phyloP scores from a whole-genome alignment of 2,888 invertebrate species.

The Dryadula phaetusa region DNA sequence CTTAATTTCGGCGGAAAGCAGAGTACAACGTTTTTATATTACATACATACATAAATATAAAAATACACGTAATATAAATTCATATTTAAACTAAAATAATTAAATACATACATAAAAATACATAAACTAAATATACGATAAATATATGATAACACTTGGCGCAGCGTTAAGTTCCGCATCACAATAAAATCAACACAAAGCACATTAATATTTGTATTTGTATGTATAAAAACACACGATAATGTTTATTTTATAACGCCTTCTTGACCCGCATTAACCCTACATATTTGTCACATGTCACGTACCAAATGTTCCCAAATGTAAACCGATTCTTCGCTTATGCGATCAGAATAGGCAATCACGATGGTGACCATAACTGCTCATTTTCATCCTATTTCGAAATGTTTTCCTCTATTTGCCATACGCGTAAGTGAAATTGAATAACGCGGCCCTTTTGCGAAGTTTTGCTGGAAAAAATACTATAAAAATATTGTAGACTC shows the following conservation, averaged over 20 bases:
- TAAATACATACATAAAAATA: too few relatives aligned
- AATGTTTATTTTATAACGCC: conserved; percentile 24
- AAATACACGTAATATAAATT: too few relatives aligned
- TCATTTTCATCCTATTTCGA: conserved; percentile 31
- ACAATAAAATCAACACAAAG: too few relatives aligned
- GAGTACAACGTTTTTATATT: too few relatives aligned
- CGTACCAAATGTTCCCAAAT: conserved; percentile 45
- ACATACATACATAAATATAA: too few relatives aligned
- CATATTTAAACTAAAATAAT: too few relatives aligned
- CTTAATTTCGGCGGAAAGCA: too few relatives aligned
- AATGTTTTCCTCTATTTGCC: conserved; percentile 15
- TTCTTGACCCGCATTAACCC: conserved; percentile 19
- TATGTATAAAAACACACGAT: background rate
- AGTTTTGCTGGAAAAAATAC: background rate
- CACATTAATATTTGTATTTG: background rate
- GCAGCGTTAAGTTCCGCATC: too few relatives aligned
- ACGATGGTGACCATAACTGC: conserved; percentile 30
- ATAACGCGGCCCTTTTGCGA: background rate
- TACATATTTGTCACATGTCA: conserved; percentile 33
- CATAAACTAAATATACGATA: too few relatives aligned
- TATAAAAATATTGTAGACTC: background rate
- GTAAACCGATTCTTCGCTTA: conserved; percentile 45
- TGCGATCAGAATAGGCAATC: conserved; percentile 40
- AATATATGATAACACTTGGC: too few relatives aligned
- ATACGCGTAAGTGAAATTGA: background rate